Evolutionary conservation across 2,888 invertebrate genomes (phyloP).

Genomic region (Xestia ashworthii): DNA sequence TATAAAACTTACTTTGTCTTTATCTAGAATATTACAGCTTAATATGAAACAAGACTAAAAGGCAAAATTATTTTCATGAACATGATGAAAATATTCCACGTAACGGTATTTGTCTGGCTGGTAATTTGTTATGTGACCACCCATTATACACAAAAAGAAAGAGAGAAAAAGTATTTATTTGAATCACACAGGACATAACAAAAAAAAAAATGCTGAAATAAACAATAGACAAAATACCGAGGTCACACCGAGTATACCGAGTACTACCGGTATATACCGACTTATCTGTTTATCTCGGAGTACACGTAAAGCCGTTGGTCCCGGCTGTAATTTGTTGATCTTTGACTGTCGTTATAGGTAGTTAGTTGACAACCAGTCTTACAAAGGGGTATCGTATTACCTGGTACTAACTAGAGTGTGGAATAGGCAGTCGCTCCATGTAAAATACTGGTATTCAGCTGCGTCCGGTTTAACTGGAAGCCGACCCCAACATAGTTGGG

Average conservation of each 20-base stretch:
- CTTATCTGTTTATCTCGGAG: neutral
- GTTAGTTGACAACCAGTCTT: neutral
- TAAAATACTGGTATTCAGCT: neutral
- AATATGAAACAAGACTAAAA: neutral
- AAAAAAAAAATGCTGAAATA: too few species aligned
- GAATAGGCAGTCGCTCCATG: neutral
- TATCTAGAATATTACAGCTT: neutral
- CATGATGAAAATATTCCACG: too few species aligned
- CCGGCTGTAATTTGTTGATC: too few species aligned
- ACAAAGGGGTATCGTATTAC: neutral
- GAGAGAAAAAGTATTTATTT: too few species aligned
- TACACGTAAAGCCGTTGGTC: too few species aligned
- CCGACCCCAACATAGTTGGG: neutral
- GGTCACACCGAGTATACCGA: too few species aligned
- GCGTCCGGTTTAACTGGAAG: neutral
- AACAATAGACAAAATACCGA: too few species aligned
- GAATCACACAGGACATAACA: too few species aligned
- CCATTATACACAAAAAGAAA: too few species aligned
- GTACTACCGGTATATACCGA: neutral
- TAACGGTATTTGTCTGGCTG: neutral
- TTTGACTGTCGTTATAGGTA: too few species aligned
- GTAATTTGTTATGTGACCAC: too few species aligned
- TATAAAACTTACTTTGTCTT: neutral
- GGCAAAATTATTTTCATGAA: too few species aligned
- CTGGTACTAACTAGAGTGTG: neutral